Conservation (phyloP, 2,797 vertebrate genomes). For the Manis crassicaudata region DNA sequence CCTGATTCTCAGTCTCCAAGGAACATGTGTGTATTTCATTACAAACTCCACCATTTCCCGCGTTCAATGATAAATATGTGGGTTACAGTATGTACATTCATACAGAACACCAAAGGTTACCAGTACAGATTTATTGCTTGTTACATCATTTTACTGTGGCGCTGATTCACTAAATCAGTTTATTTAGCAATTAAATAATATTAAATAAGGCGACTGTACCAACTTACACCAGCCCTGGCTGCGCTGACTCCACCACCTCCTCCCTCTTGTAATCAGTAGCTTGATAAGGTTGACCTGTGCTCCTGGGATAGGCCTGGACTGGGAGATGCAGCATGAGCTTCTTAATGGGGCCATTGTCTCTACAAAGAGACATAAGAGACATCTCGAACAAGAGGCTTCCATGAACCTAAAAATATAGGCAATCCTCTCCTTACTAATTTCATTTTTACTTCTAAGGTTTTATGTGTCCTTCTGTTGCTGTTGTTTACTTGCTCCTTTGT, state of each 20-base stretch:
- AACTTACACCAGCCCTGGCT: slow-evolving; percentile 61
- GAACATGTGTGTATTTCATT: slow-evolving; percentile 71
- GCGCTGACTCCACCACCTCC: slow-evolving; percentile 60
- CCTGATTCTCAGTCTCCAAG: slow-evolving; percentile 43
- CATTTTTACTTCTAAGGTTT: background rate
- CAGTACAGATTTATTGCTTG: slow-evolving; percentile 78
- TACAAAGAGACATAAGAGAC: background rate
- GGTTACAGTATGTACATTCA: slow-evolving; percentile 76
- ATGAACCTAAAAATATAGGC: background rate
- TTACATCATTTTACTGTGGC: slow-evolving; percentile 81
- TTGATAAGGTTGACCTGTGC: slow-evolving; percentile 62
- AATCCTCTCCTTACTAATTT: background rate
- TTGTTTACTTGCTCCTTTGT: background rate
- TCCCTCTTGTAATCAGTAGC: slow-evolving; percentile 63
- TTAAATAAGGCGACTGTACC: slow-evolving; percentile 70
- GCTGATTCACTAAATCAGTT: slow-evolving; percentile 83
- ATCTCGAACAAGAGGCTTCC: no score
- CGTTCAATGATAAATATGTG: slow-evolving; percentile 43
- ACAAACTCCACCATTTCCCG: slow-evolving; percentile 44
- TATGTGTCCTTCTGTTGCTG: background rate
- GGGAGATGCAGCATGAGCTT: fast-evolving
- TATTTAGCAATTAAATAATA: slow-evolving; percentile 81
- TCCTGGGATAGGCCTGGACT: slow-evolving; percentile 34
- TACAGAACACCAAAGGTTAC: slow-evolving; percentile 81
- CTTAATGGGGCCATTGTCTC: background rate